These are phyloP conservation scores for Paramisgurnus dabryanus DNA, from an alignment of 2,113 vertebrate species.

Conservation along the genomic window DNA sequence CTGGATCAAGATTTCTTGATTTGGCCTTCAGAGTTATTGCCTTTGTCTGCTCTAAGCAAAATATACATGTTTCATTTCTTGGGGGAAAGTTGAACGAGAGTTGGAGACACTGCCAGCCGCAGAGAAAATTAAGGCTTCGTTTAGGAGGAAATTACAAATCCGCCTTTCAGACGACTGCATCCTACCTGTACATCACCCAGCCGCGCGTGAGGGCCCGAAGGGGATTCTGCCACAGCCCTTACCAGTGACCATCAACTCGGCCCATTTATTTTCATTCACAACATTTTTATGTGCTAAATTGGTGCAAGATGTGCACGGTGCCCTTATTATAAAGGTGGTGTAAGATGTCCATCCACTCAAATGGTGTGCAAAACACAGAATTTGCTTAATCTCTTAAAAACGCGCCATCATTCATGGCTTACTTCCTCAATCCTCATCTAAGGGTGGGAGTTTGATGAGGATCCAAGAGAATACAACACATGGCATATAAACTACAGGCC, in stretches of 20 bases:
- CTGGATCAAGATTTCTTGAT: constrained; percentile 44
- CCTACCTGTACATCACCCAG: constrained; percentile 50
- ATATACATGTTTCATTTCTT: constrained; percentile 55
- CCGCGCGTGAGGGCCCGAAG: neutral
- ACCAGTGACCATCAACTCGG: neutral
- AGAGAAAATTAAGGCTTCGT: constrained; percentile 37
- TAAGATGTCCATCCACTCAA: neutral
- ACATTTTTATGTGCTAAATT: neutral
- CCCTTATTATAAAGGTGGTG: neutral
- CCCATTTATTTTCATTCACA: neutral
- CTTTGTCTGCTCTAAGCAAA: constrained; percentile 56
- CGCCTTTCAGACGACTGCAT: constrained; percentile 50
- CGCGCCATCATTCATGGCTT: neutral
- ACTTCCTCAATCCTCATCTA: constrained; percentile 3
- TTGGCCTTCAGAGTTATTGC: constrained; percentile 46
- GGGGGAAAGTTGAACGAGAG: constrained; percentile 11
- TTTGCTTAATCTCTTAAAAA: constrained; percentile 27
- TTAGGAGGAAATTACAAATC: constrained; percentile 60
- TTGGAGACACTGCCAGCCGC: constrained; percentile 46
- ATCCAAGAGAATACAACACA: constrained; percentile 51
- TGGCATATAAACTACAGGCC: constrained; percentile 52
- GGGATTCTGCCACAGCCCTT: neutral
- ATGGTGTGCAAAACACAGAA: neutral
- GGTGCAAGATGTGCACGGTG: neutral
- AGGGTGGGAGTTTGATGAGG: constrained; percentile 44